Evolutionary conservation across 2,888 invertebrate species (phyloP).

Genomic region (Tuta absoluta): DNA sequence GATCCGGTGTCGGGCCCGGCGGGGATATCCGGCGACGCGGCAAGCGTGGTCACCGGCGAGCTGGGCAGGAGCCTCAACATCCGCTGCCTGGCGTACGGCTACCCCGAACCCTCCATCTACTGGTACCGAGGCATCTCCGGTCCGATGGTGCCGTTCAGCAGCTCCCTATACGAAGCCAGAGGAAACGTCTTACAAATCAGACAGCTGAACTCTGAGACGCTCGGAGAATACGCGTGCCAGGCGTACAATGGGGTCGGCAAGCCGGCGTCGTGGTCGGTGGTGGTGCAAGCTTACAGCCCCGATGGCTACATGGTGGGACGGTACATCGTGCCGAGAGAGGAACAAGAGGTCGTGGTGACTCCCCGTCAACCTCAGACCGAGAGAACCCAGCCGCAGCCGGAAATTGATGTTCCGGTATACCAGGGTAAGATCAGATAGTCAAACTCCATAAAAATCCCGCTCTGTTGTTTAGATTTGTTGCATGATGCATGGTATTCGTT

Average conservation of each 20-base stretch:
- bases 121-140: conserved; percentile 91
- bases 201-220: conserved; percentile 84
- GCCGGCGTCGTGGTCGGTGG: conserved; percentile 88
- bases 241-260: conserved; percentile 91
- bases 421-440: conserved; percentile 60
- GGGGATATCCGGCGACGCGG: conserved; percentile 85
- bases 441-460: neutral
- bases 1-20: conserved; percentile 82
- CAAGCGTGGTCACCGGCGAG: conserved; percentile 84
- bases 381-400: conserved; percentile 40
- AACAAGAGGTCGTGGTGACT: conserved; percentile 34
- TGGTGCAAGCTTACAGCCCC: conserved; percentile 86
- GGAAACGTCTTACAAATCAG: conserved; percentile 89
- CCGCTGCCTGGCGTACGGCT: conserved; percentile 91
- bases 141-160: conserved; percentile 86
- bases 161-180: conserved; percentile 85
- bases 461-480: neutral
- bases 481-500: neutral
- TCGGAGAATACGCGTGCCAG: conserved; percentile 94
- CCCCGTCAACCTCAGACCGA: conserved; percentile 37
- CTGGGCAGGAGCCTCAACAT: conserved; percentile 86
- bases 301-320: conserved; percentile 70
- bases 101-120: conserved; percentile 88
- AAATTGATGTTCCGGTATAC: conserved; percentile 49
- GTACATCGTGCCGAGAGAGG: conserved; percentile 46